These are phyloP conservation scores for Chitala chitala DNA, from an alignment of 2,113 vertebrate genomes.

Conservation along the genomic window DNA sequence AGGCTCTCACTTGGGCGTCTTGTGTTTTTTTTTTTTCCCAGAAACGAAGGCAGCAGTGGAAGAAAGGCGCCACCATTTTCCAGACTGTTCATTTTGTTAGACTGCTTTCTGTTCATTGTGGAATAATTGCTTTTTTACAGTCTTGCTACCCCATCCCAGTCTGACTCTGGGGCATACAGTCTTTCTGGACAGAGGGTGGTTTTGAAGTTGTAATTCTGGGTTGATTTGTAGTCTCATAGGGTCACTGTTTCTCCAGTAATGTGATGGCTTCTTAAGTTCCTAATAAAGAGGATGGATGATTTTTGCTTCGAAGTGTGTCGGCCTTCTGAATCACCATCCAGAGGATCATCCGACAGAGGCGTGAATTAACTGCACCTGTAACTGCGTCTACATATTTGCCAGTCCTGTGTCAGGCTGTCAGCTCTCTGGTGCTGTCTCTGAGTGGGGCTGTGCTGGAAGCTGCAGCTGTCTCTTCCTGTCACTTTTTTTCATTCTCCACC, in stretches of 20 bases:
- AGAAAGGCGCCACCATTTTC: constrained; percentile 23
- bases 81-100: constrained; percentile 6
- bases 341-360: not conserved
- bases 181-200: constrained; percentile 6
- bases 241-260: constrained; percentile 35
- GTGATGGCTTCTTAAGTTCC: constrained; percentile 29
- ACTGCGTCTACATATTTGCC: not conserved
- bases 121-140: constrained; percentile 26
- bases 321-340: not conserved
- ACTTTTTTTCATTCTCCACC: too few relatives aligned
- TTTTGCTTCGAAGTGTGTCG: constrained; percentile 34
- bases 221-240: constrained; percentile 48
- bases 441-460: too few relatives aligned
- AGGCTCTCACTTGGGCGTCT: not conserved
- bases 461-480: too few relatives aligned
- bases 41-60: constrained; percentile 11
- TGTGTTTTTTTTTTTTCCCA: not conserved
- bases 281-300: constrained; percentile 38
- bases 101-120: constrained; percentile 25
- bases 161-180: not conserved
- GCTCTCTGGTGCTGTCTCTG: too few relatives aligned
- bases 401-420: too few relatives aligned
- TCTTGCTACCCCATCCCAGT: constrained; percentile 11
- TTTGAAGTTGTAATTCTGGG: constrained; percentile 47
- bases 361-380: not conserved